Evolutionary conservation across 2,113 vertebrate species (phyloP).

Genomic region (Corythornis cristatus): DNA sequence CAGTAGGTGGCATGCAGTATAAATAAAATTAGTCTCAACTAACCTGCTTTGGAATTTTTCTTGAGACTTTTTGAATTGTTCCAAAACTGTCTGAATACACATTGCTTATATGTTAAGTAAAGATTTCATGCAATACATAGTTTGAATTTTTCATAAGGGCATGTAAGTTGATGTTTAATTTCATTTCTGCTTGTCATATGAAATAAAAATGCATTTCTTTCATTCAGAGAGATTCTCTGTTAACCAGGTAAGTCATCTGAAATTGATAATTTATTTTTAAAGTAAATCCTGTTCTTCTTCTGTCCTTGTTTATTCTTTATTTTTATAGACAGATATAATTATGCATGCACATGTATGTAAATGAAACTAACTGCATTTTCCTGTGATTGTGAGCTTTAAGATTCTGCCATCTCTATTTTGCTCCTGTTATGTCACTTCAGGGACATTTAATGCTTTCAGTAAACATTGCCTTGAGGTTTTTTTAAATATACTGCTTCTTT

Average conservation of each 20-base stretch:
- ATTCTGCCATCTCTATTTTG: conserved; percentile 43
- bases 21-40: neutral
- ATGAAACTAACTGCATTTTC: conserved; percentile 14
- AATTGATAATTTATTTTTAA: conserved; percentile 16
- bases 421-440: conserved; percentile 31
- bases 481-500: conserved; percentile 53
- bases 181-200: neutral
- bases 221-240: neutral
- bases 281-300: neutral
- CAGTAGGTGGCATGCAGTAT: neutral
- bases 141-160: conserved; percentile 1
- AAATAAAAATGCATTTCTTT: conserved; percentile 9
- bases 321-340: neutral
- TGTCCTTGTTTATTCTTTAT: neutral
- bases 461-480: conserved; percentile 50
- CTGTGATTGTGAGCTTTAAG: conserved; percentile 10
- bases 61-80: neutral
- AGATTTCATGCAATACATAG: neutral
- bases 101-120: neutral
- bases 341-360: neutral
- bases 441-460: conserved; percentile 46
- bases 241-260: conserved; percentile 4
- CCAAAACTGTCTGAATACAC: neutral
- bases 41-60: neutral
- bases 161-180: conserved; percentile 10